Evolutionary conservation across 1,140 invertebrate genomes (phyloP), one percentile per base, ranked within the genome.

Genomic region (Drosophila lini): DNA sequence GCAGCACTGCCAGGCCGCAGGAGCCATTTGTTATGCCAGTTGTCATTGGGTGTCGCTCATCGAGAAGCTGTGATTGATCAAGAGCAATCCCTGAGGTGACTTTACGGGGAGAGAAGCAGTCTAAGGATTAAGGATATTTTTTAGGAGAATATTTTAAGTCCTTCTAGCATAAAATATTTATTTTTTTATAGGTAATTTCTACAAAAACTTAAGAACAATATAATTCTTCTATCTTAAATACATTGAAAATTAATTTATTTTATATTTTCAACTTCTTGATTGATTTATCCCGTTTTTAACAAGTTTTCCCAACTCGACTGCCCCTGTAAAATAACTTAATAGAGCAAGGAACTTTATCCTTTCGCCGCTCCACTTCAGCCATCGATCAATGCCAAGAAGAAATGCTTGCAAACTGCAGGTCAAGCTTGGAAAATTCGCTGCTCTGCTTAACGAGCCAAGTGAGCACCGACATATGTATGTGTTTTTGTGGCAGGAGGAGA

Each of bases 11-110:
- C 77, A 59, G 31, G 53, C 67, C 41, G 42, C 65, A 64, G 41
- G 48, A 69, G 64, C 57, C 74, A 79, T 85, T 85, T 85, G 74
- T 85, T 85, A 70, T 79, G 73, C 56, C 25, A 28, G 55, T 44
- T 80, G 67, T 80, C 67, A 52, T 62, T 52, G 55, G 58, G 11
- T 58, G 67, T 71, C 77, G 47, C 50, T 57, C 34, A 48, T n/a
- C 52, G 28, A 50, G 34, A 36, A 55, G 25, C 69, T 71, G 65
- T 41, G 69, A 71, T 71, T 73, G 69, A 48, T 58, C 47, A 67
- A 28, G 28, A 32, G 36, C 3, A 32, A 15, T 19, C 42, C 22
- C 22, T 16, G 32, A 68, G 36, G 64, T 41, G 34, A 10, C 34
- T 31, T 7, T 22, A 2, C n/a, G 44, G 16, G 0, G 22, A 15